A percentile compares a stretch with the other conserved stretches of the same genome.
phyloP scores from a whole-genome alignment of 2,888 invertebrate species.

The Acheta domesticus region DNA sequence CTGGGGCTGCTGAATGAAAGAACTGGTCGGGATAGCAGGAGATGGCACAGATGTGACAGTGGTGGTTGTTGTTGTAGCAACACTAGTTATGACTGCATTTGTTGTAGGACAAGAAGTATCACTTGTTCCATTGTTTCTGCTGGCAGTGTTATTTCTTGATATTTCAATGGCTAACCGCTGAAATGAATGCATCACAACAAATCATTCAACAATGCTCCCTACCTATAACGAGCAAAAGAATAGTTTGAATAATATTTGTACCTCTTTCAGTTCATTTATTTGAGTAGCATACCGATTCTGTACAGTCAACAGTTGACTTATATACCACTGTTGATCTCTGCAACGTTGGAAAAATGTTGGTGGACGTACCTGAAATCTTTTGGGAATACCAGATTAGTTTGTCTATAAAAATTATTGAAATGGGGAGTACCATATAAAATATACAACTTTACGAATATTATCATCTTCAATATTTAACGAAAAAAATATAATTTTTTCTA shows the following conservation, averaged over 20 bases:
- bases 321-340: conserved; percentile 90
- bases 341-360: conserved; percentile 92
- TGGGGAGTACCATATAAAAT: too few relatives aligned
- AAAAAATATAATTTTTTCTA: too few relatives aligned
- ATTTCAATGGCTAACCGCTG: conserved; percentile 66
- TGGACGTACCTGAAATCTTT: conserved; percentile 83
- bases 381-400: conserved; percentile 32
- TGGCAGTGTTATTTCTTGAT: conserved; percentile 56
- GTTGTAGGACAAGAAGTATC: conserved; percentile 2
- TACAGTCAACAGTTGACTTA: conserved; percentile 74
- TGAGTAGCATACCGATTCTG: conserved; percentile 78
- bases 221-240: neutral
- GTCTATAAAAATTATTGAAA: too few relatives aligned
- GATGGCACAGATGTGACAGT: neutral
- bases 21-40: neutral
- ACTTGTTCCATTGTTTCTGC: conserved; percentile 38
- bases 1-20: neutral
- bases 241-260: conserved; percentile 25
- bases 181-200: conserved; percentile 33
- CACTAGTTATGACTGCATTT: conserved; percentile 20
- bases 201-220: conserved; percentile 18
- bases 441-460: too few relatives aligned
- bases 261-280: conserved; percentile 79
- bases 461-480: too few relatives aligned
- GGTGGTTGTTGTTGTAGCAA: neutral